Evolutionary conservation across 2,888 invertebrate genomes (phyloP), one percentile per base, ranked within the genome.

Genomic region (Steinernema hermaphroditum): DNA sequence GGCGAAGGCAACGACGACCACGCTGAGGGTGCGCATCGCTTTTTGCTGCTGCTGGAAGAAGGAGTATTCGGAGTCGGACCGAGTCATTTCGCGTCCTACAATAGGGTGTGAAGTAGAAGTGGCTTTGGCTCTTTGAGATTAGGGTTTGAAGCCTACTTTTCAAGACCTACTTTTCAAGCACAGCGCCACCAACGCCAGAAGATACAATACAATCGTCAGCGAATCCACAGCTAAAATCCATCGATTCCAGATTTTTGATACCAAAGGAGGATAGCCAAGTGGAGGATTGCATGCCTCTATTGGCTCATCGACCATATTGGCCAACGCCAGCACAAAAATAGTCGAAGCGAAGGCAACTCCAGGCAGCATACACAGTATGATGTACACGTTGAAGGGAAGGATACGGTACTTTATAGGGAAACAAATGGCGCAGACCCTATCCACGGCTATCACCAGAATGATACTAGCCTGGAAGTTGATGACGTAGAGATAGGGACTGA

Each of bases 271-370:
- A 27, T 54, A 54, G 24, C 54, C 54, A 4, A 54, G 27, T 6
- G 54, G 54, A 27, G 54, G 54, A 16, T 54, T 54, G 27, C 54
- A 54, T 2, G 54, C 54, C 54, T 54, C 54, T 4, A 54, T 54
- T 2, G 14, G 27, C 27, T 54, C 54, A 27, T 54, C 27, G 27
- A 24, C 27, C 27, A 54, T 46, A n/a, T 46, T 19, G 22, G 22
- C 22, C 24, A 24, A 6, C 24, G 54, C 19, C 54, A 54, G 1
- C 14, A 8, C 22, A 16, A 54, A 54, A 9, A 54, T 9, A 14
- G 46, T 46, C 8, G 54, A 9, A 14, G 54, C 27, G 27, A 22
- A 54, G 27, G 19, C 27, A 27, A 22, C 6, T 2, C 54, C 54
- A 4, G 54, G 54, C 54, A 16, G 2, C 54, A 54, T 24, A 27